A percentile compares a stretch with the other conserved stretches of the same genome.
Evolutionary conservation across 2,113 vertebrate species (phyloP).

Genomic region (Fregata magnificens): DNA sequence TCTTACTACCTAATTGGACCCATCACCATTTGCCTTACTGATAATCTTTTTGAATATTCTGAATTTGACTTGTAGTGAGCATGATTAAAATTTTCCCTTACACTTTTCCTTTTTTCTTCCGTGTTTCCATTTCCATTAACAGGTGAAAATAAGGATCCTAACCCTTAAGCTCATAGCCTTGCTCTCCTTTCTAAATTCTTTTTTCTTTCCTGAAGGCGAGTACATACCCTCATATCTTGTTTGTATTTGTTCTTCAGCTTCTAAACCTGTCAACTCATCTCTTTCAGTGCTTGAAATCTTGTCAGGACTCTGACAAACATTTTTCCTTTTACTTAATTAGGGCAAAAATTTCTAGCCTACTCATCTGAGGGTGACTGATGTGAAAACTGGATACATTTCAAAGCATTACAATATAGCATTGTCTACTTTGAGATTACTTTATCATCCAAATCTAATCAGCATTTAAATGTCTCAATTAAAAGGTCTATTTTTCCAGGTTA

Average conservation of each 20-base stretch:
- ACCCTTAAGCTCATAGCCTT: background rate
- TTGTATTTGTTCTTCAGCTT: background rate
- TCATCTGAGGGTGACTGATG: background rate
- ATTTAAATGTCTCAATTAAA: conserved; percentile 1
- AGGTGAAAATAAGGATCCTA: background rate
- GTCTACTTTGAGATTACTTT: background rate
- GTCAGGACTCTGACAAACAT: background rate
- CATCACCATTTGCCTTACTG: background rate
- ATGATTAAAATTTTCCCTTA: background rate
- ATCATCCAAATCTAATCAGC: background rate
- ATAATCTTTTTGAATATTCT: background rate
- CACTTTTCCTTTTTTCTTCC: background rate
- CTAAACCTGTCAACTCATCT: background rate
- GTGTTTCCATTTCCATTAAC: background rate
- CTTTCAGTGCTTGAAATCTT: background rate
- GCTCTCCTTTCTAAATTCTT: background rate
- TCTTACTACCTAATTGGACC: background rate
- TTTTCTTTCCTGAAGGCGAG: background rate
- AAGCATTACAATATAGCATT: background rate
- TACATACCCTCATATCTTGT: background rate
- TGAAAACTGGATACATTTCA: background rate
- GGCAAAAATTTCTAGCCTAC: background rate
- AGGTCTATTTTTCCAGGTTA: background rate
- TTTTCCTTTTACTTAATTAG: background rate
- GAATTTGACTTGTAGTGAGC: background rate